Conservation (phyloP, 1,140 invertebrate genomes). For the Procambarus virginalis region DNA sequence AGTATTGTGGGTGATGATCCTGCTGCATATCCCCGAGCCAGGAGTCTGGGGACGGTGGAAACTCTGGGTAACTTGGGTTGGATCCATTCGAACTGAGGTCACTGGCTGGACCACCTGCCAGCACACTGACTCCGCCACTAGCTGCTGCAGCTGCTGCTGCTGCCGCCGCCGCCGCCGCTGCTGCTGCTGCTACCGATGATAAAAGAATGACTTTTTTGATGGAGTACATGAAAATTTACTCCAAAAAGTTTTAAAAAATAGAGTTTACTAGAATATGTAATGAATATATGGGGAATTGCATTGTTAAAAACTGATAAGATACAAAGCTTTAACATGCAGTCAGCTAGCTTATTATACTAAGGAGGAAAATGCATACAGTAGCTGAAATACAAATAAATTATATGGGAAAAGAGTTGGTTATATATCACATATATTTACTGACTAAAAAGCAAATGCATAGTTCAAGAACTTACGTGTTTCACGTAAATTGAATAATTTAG, state of each 20-base stretch:
- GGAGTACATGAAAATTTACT: not conserved
- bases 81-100: conserved; percentile 84
- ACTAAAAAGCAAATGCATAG: too few species aligned
- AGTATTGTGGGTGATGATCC: conserved; percentile 72
- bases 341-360: too few species aligned
- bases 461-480: too few species aligned
- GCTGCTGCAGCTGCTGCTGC: conserved; percentile 47
- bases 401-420: too few species aligned
- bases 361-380: too few species aligned
- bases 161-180: conserved; percentile 50
- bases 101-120: conserved; percentile 74
- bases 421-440: too few species aligned
- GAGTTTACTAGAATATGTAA: not conserved
- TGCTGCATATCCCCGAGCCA: conserved; percentile 86
- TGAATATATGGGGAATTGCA: too few species aligned
- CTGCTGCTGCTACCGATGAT: conserved; percentile 63
- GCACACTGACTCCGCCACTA: conserved; percentile 38
- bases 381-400: too few species aligned
- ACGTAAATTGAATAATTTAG: too few species aligned
- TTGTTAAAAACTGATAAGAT: too few species aligned
- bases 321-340: too few species aligned
- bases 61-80: conserved; percentile 88
- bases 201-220: not conserved
- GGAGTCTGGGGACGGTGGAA: conserved; percentile 92
- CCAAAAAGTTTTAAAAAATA: not conserved